These are phyloP conservation scores for Acleris literana DNA, from an alignment of 2,888 invertebrate genomes.

Conservation along the genomic window DNA sequence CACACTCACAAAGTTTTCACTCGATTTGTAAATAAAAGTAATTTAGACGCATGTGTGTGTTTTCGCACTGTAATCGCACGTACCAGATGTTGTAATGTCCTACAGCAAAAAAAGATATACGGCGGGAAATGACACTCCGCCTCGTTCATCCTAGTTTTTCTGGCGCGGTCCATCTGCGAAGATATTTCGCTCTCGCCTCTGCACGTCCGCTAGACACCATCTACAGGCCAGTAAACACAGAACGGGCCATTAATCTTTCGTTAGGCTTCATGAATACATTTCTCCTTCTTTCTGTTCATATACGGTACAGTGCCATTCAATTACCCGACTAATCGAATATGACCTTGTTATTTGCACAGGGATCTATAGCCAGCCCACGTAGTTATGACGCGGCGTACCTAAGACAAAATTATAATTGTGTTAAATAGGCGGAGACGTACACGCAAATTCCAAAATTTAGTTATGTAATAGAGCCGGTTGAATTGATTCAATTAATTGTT, in stretches of 20 bases:
- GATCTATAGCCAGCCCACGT: constrained; percentile 29
- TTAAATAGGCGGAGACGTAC: constrained; percentile 25
- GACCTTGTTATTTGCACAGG: constrained; percentile 14
- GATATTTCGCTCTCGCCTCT: constrained; percentile 26
- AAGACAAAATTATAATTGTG: constrained; percentile 29
- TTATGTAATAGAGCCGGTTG: constrained; percentile 30
- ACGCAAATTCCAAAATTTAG: constrained; percentile 28
- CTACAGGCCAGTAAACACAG: constrained; percentile 25
- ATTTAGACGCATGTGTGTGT: constrained; percentile 27
- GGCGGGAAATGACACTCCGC: constrained; percentile 75
- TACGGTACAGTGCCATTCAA: constrained; percentile 6
- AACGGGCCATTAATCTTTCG: constrained; percentile 29
- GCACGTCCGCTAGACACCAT: constrained; percentile 31
- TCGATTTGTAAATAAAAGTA: not conserved
- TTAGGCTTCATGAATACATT: constrained; percentile 20
- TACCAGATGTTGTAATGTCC: constrained; percentile 77
- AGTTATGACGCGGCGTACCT: constrained; percentile 5
- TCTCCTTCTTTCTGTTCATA: constrained; percentile 14
- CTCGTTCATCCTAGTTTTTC: constrained; percentile 69
- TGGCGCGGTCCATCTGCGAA: constrained; percentile 40
- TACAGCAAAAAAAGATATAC: constrained; percentile 69
- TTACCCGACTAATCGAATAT: constrained; percentile 23
- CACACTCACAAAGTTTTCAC: too few relatives aligned
- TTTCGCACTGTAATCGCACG: constrained; percentile 44
- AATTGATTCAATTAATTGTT: constrained; percentile 37